phyloP scores from a whole-genome alignment of 2,888 invertebrate genomes.

The Dolomedes plantarius region DNA sequence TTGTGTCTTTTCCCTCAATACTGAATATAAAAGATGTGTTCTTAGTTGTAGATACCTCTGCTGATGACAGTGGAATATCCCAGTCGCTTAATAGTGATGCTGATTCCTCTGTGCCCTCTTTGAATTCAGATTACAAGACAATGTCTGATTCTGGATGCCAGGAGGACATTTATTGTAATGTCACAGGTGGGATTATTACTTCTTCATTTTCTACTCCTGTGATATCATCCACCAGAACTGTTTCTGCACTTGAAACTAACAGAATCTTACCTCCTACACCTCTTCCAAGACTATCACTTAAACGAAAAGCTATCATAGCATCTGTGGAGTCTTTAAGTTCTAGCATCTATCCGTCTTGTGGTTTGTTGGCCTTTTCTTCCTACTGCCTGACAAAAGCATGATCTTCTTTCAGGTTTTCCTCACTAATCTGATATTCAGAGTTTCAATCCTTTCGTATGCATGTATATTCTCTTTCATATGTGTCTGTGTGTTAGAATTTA shows the following conservation, averaged over 20 bases:
- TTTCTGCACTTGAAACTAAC: constrained; percentile 20
- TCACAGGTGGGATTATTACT: constrained; percentile 62
- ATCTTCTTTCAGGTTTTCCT: background rate
- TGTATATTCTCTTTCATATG: too few relatives aligned
- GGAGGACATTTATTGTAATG: constrained; percentile 57
- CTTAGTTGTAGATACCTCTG: constrained; percentile 64
- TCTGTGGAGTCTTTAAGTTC: constrained; percentile 53
- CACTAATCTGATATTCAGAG: background rate
- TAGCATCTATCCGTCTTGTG: constrained; percentile 65
- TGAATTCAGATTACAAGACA: constrained; percentile 53
- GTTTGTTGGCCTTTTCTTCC: constrained; percentile 49
- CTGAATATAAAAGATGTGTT: constrained; percentile 12
- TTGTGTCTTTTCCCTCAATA: too few relatives aligned
- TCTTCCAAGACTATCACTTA: constrained; percentile 61
- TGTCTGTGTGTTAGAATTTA: background rate
- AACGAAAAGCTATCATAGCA: constrained; percentile 46
- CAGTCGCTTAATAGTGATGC: constrained; percentile 60
- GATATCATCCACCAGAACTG: constrained; percentile 44
- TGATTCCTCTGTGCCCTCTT: constrained; percentile 57
- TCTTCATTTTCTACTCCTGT: constrained; percentile 56
- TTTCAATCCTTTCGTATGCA: background rate
- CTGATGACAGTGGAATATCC: constrained; percentile 61
- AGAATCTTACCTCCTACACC: constrained; percentile 40
- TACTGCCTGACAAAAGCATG: constrained; percentile 9
- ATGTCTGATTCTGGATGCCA: constrained; percentile 60